These are phyloP conservation scores for Oncorhynchus keta DNA, from an alignment of 2,113 vertebrate species.

Conservation along the genomic window DNA sequence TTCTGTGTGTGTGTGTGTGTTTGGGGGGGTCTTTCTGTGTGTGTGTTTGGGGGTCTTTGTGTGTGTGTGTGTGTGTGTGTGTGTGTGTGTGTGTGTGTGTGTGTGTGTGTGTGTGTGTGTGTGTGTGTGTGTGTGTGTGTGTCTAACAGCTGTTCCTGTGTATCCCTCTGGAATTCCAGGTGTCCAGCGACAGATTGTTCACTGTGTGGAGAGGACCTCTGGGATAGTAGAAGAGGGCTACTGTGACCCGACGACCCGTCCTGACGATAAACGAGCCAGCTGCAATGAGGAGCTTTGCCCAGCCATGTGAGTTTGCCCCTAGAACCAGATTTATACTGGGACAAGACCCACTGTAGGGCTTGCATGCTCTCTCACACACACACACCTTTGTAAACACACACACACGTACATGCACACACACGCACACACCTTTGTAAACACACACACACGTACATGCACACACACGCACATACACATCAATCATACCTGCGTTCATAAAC, in stretches of 20 bases:
- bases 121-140: neutral
- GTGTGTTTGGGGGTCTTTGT: neutral
- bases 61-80: neutral
- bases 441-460: neutral
- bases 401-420: neutral
- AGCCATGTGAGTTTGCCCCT: conserved; percentile 69
- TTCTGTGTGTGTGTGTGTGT: no score
- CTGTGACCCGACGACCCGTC: conserved; percentile 79
- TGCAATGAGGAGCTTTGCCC: conserved; percentile 88
- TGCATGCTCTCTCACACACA: neutral
- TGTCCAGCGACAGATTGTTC: conserved; percentile 81
- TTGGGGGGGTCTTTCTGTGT: no score
- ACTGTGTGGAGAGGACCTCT: conserved; percentile 80
- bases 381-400: neutral
- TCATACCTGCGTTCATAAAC: no score
- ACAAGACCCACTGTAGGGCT: neutral
- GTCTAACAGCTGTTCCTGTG: conserved; percentile 4
- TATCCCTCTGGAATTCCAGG: conserved; percentile 66
- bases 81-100: neutral
- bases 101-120: neutral
- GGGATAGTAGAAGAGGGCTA: conserved; percentile 83
- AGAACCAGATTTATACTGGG: neutral
- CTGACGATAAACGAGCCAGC: conserved; percentile 77
- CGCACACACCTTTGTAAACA: no score
- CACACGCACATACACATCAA: neutral